phyloP scores from a whole-genome alignment of 2,888 invertebrate genomes.

The Drosophila tanythrix region DNA sequence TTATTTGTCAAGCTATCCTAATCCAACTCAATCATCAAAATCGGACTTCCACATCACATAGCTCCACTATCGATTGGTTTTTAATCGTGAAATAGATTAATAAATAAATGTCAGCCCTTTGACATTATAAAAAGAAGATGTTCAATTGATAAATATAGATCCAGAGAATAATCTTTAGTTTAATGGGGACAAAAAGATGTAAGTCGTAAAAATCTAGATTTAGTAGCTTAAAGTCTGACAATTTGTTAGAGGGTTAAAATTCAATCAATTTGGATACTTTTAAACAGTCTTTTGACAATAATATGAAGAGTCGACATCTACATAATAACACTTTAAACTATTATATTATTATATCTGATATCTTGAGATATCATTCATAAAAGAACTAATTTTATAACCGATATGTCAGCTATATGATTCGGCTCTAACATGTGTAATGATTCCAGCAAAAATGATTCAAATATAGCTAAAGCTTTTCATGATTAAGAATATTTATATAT shows the following conservation, averaged over 20 bases:
- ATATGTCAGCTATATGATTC: neutral
- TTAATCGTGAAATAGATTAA: neutral
- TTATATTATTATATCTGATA: neutral
- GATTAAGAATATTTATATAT: neutral
- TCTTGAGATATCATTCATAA: neutral
- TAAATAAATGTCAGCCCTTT: neutral
- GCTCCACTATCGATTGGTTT: neutral
- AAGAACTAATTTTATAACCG: neutral
- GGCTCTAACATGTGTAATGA: neutral
- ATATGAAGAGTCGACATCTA: neutral
- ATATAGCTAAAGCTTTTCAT: neutral
- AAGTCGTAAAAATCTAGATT: neutral
- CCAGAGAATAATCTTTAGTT: neutral
- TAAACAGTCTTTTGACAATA: neutral
- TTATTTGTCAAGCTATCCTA: neutral
- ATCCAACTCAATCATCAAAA: neutral
- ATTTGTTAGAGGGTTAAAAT: neutral
- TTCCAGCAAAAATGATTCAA: neutral
- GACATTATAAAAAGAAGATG: neutral
- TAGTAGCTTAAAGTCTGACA: neutral
- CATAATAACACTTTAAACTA: neutral
- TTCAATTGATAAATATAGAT: neutral
- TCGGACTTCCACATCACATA: neutral
- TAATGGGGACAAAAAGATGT: neutral
- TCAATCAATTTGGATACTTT: neutral